Evolutionary conservation across 2,113 vertebrate species (phyloP), one percentile per base, ranked within the genome.

Genomic region (Trichomycterus rosablanca): DNA sequence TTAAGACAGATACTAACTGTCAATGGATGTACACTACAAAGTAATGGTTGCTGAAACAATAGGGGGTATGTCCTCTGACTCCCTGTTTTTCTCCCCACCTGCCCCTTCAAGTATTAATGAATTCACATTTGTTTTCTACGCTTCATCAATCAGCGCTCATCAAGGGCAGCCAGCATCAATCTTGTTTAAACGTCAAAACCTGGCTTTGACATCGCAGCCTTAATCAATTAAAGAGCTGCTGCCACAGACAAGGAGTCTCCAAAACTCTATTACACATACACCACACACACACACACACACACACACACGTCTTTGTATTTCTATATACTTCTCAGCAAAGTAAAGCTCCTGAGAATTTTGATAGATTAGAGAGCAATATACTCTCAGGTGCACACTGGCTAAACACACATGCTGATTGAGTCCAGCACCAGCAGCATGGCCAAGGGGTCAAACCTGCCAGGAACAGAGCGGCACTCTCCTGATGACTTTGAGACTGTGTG

Each of bases 271-370:
- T 26, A 49, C 63, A 49, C 12, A 26, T 7, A 3, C 42, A 40
- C 30, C 18, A n/a, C 49, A 39, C 50, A 34, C 46, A 32, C 11
- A 9, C 18, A 30, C 43, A 11, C 35, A 23, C 44, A 22, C 14
- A 26, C 50, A 49, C 42, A 53, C 30, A 57, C 28, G 7, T 30
- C 26, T 30, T 4, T 30, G 26, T 30, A 30, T 30, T 30, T 4
- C 26, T 4, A 30, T 30, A 9, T 59, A 32, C 30, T 12, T 28
- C 24, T 60, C 40, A 51, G 63, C 72, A 63, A 50, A 18, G 48
- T 54, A 49, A 67, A 63, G 64, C 72, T 67, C 54, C 34, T 53
- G 63, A 63, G 67, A 42, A 67, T 74, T 74, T 74, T 66, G 63
- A 48, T 53, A 54, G 58, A 67, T 74, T 70, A 70, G 61, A 55